Base-by-base conservation (phyloP, 2,888 invertebrate species). In the Hemistola chrysoprasaria region DNA sequence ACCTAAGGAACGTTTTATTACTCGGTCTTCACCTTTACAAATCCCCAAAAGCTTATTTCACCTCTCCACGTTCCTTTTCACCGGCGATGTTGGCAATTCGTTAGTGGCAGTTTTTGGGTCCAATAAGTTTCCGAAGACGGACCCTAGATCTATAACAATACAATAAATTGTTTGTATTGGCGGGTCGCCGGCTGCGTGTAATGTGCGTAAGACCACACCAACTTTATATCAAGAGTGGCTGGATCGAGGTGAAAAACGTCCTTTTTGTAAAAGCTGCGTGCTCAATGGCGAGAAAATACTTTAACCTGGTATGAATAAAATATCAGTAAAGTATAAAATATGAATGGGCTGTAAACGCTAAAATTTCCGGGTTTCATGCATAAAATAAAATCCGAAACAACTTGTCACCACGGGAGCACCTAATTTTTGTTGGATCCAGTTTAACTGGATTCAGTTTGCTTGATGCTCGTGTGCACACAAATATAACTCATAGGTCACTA, bases 131-230 rank as follows among this genome's bases (percentile, higher is more conserved):
- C 60, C 59, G 53, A 72, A 69, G 71, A 71, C 67, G 65, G 65
- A 57, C 57, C 53, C 57, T 57, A 62, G 69, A 79, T 78, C 78
- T 76, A 78, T 80, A 79, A 75, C 75, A 74, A 73, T 73, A 77
- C 78, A 78, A 83, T 82, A 83, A 81, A 83, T 82, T 74, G 72
- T 62, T 71, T 75, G 74, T 81, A 78, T 79, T 73, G 74, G 68
- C 47, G 51, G 20, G 65, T 22, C 62, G 61, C 70, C 81, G 69
- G 75, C 62, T 83, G 83, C 51, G 53, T 48, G 70, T 72, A 79
- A 81, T 81, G 81, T 79, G 74, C 72, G 77, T 76, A 64, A 68
- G 66, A 72, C 71, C 72, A 56, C 71, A 62, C 67, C 62, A 73
- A 75, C 65, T 74, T 71, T 72, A 71, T 76, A 76, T 71, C 70